Evolutionary conservation across 2,888 invertebrate species (phyloP).

Genomic region (Mesochorus sp.): DNA sequence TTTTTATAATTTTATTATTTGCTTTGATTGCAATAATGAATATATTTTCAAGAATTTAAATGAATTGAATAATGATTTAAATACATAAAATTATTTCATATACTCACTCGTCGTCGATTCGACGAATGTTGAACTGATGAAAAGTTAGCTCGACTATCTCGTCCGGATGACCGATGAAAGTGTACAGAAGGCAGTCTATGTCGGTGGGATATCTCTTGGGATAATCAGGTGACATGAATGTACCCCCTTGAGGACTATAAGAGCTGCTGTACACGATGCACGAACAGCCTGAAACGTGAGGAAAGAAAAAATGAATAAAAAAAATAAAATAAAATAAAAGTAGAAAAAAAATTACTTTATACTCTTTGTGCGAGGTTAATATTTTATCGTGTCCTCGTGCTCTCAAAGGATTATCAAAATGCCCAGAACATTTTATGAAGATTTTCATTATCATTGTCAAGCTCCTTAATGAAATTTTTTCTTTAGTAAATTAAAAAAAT

Average conservation of each 20-base stretch:
- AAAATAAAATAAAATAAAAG: background rate
- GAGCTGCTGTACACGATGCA: conserved; percentile 92
- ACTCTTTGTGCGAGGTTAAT: background rate
- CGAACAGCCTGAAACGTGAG: conserved; percentile 88
- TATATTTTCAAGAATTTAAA: no score
- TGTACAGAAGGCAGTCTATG: conserved; percentile 92
- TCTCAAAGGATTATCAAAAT: background rate
- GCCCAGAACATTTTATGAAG: no score
- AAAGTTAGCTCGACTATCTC: conserved; percentile 93
- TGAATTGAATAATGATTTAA: no score
- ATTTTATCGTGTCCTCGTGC: background rate
- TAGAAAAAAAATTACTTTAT: conserved; percentile 28
- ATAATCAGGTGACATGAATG: conserved; percentile 93
- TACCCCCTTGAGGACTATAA: conserved; percentile 90
- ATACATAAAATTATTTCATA: background rate
- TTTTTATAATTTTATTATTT: no score
- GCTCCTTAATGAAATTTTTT: background rate
- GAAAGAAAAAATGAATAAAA: conserved; percentile 21
- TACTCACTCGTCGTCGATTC: conserved; percentile 87
- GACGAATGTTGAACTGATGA: conserved; percentile 90
- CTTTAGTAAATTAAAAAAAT: background rate
- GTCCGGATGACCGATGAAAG: conserved; percentile 90
- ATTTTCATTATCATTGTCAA: background rate
- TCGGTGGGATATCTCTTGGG: conserved; percentile 89
- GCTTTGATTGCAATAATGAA: no score